Base-by-base conservation (phyloP, 2,797 vertebrate species). In the Tinamus major region DNA sequence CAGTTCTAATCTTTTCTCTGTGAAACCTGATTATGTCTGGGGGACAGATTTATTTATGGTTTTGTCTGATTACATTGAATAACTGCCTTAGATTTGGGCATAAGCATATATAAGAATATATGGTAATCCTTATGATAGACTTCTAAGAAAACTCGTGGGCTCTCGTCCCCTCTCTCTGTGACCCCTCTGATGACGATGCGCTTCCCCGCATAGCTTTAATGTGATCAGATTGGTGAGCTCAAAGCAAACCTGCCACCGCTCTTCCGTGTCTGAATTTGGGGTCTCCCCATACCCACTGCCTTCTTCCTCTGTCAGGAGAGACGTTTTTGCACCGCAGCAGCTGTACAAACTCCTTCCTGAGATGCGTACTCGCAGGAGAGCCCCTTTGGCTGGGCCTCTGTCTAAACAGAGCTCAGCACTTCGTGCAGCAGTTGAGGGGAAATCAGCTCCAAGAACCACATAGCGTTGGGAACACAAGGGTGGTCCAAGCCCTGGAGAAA, bases 361-460 rank as follows among this genome's bases (percentile, higher is more conserved):
- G 85, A 42, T 84, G 62, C 3, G 46, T 27, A 68, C 85, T 80
- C 37, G 26, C 44, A 39, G 1, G 2, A 84, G 70, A 1, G 5
- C 78, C 90, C 91, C 87, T 90, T 49, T 76, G 85, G 74, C 81
- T 89, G 82, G 84, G 95, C 93, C 90, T 91, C 90, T 94, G 7
- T 93, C 81, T 93, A 87, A 95, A 92, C 79, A 95, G 27, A 90
- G 53, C 88, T 95, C 75, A 49, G 92, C 63, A 27, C 79, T 93
- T 89, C 33, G 72, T 59, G 20, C 2, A 0, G 78, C 3, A 0
- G 72, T 84, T 0, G 20, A 90, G 90, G 93, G 94, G 94, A 96
- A 95, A 86, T 95, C 93, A 95, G 83, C 79, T 96, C 94, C 95
- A 94, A 78, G 71, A 95, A 72, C 86, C 44, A 12, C 82, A 78